A percentile compares a stretch with the other conserved stretches of the same genome.
These are phyloP conservation scores for Poecile montanus DNA, from an alignment of 2,797 vertebrate species.

Conservation along the genomic window DNA sequence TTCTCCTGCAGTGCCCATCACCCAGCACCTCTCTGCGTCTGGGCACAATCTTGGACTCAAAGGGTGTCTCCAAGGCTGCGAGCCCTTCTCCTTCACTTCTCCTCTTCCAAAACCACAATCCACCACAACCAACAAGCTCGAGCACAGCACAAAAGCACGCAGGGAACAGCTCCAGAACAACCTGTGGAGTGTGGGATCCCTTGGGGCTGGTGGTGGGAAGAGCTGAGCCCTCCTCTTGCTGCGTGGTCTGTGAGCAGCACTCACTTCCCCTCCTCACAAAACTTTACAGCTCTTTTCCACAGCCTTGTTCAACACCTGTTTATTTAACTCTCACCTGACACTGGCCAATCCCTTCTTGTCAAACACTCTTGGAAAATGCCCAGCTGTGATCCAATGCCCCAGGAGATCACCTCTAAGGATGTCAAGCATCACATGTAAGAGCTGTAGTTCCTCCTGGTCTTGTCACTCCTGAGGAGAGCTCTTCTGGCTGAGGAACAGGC, in stretches of 20 bases:
- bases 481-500: neutral
- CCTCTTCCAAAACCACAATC: neutral
- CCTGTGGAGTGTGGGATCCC: neutral
- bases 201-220: neutral
- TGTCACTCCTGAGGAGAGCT: neutral
- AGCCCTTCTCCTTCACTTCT: neutral
- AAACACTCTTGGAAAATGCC: neutral
- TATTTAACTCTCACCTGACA: neutral
- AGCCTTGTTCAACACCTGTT: neutral
- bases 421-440: neutral
- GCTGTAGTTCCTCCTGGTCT: neutral
- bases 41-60: neutral
- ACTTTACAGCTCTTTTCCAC: neutral
- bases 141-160: neutral
- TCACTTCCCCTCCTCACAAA: neutral
- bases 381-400: neutral
- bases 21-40: neutral
- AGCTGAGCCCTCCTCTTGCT: neutral
- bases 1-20: neutral
- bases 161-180: neutral
- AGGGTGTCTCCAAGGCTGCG: neutral
- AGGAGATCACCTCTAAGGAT: neutral
- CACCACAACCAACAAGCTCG: rapidly evolving
- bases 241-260: neutral
- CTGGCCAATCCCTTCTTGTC: neutral